phyloP scores from a whole-genome alignment of 2,113 vertebrate species.

The Percina caprodes region DNA sequence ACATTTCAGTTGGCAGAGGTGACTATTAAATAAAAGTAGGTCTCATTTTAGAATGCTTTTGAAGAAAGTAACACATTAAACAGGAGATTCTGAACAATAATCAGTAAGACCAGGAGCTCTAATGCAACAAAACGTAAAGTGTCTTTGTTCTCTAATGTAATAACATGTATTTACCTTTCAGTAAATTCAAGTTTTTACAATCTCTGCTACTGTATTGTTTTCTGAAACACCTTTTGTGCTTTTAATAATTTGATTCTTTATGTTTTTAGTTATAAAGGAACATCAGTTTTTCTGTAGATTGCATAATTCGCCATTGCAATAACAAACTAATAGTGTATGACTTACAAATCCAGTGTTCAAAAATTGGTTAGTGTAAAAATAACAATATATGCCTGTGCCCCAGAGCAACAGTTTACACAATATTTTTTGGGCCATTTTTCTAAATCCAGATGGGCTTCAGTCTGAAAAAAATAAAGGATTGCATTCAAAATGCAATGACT shows the following conservation, averaged over 20 bases:
- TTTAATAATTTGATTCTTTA: not conserved
- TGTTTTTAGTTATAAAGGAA: not conserved
- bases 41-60: slow-evolving; percentile 19
- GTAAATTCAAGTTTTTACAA: not conserved
- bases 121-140: not conserved
- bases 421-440: slow-evolving; percentile 15
- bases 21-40: slow-evolving; percentile 16
- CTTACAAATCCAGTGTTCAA: not conserved
- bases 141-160: not conserved
- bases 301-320: not conserved
- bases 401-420: slow-evolving; percentile 3
- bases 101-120: not conserved
- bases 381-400: not conserved
- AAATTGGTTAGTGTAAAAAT: not conserved
- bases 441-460: slow-evolving; percentile 44
- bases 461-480: slow-evolving; percentile 44
- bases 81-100: not conserved
- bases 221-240: slow-evolving; percentile 3
- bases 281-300: not conserved
- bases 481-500: slow-evolving; percentile 54
- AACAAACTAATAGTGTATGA: not conserved
- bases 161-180: not conserved
- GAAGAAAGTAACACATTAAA: slow-evolving; percentile 6
- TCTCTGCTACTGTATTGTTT: not conserved
- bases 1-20: slow-evolving; percentile 32